Evolutionary conservation across 1,140 invertebrate species (phyloP), one percentile per base, ranked within the genome.

Genomic region (Cylas formicarius): DNA sequence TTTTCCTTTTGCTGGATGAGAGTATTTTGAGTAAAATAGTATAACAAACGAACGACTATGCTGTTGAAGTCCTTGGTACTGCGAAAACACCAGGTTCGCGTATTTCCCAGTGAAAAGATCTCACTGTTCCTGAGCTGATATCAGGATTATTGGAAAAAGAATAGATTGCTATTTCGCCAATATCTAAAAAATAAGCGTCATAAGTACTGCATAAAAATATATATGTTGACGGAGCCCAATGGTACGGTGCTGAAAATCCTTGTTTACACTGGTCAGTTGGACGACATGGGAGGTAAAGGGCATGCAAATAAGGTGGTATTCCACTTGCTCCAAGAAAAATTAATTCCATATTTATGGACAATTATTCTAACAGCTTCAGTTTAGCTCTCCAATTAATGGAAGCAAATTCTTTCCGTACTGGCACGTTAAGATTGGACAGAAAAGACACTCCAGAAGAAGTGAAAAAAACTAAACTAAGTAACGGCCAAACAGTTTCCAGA

Each of bases 291-390:
- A 14, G 37, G 43, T 29, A 46, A 35, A 32, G 49, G 50, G 24
- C 50, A 52, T 39, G 23, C 48, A 4, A 9, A 26, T 14, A 38
- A 40, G 9, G 49, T 55, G 28, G 52, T 55, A 4, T 22, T 44
- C 6, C 10, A 48, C 17, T 18, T 55, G 13, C 21, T 53, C 21
- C 44, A 51, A 44, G 50, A 53, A 33, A 38, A 61, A 42, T 49
- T 66, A 13, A 69, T 44, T 48, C 58, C 9, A 9, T 72, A 2
- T 63, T 56, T 34, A 63, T 64, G 5, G 67, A 71, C 36, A 68
- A 70, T 50, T 71, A 56, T 42, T 70, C 71, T 44, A 70, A 64
- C 16, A 61, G 49, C 32, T 44, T 60, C 17, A 39, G 51, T 14
- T 50, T 72, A 11, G 60, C 62, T 2, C 8, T 51, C 13, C 50